phyloP scores from a whole-genome alignment of 2,113 vertebrate species.

The Scomber colias region DNA sequence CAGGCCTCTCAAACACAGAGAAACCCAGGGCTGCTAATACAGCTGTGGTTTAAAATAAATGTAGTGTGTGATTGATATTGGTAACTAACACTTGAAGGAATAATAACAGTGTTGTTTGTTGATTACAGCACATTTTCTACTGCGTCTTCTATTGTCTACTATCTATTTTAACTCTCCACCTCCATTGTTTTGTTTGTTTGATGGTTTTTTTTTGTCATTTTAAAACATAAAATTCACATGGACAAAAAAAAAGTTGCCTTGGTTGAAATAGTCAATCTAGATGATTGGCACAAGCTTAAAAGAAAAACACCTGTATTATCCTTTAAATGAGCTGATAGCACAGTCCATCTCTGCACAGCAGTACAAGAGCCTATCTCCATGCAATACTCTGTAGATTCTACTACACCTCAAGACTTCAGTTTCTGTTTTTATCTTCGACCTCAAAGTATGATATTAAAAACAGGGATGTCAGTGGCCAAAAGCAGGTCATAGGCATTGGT shows the following conservation, averaged over 20 bases:
- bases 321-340: conserved; percentile 19
- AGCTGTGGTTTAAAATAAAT: conserved; percentile 10
- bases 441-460: conserved; percentile 32
- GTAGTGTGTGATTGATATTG: conserved; percentile 53
- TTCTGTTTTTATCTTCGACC: conserved; percentile 14
- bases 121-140: conserved; percentile 27
- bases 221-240: conserved; percentile 5
- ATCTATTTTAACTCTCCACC: conserved; percentile 10
- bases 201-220: not conserved
- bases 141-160: conserved; percentile 17
- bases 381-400: conserved; percentile 27
- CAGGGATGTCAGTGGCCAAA: conserved; percentile 44
- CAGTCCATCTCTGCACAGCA: conserved; percentile 17
- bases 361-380: conserved; percentile 37
- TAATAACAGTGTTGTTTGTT: conserved; percentile 18
- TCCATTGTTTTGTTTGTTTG: not conserved
- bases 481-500: conserved; percentile 52
- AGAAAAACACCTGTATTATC: conserved; percentile 5
- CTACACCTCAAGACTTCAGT: conserved; percentile 7
- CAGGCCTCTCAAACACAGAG: conserved; percentile 38
- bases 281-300: conserved; percentile 42
- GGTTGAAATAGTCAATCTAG: not conserved
- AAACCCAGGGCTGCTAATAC: not conserved
- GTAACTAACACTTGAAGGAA: conserved; percentile 42
- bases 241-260: not conserved